Evolutionary conservation across 2,888 invertebrate species (phyloP), one percentile per base, ranked within the genome.

Genomic region (Pachliopta kotzebuea): DNA sequence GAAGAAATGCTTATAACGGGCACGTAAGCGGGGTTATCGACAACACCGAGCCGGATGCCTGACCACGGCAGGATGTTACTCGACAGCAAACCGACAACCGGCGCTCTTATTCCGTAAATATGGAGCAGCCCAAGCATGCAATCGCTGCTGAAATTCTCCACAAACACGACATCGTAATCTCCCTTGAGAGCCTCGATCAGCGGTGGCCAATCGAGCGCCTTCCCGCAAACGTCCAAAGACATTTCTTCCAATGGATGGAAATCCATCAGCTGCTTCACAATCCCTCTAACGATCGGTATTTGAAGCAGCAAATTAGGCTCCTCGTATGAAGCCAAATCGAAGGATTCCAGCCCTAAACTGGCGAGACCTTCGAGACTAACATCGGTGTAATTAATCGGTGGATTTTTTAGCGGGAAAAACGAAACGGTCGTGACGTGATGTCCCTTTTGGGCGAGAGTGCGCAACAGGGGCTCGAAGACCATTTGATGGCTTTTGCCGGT

Each of bases 131-230:
- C 73, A 37, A 74, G 69, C 80, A 94, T 92, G 66, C 95, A 95
- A 71, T 95, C 94, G 42, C 94, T 92, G 70, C 92, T 93, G 69
- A 95, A 95, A 68, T 92, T 89, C 76, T 95, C 95, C 24, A 93
- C 87, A 11, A 95, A 76, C 14, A 95, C 79, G 17, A 94, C 73
- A 74, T 96, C 95, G 70, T 94, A 95, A n/a, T 88, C 82, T 45
- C 79, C 78, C 67, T 83, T 79, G 69, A 92, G 66, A 11, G 82
- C 84, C 14, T 85, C 85, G 0, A 78, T 74, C 37, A 92, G 68
- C 4, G 89, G 84, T 11, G 81, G 81, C 71, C 84, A 86, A 42
- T 82, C 81, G 20, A 90, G 81, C 14, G 90, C 71, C 66, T 83
- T 84, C 11, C 80, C 78, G 67, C 92, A 92, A n/a, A 88, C 81